phyloP scores from a whole-genome alignment of 2,888 invertebrate species.

The Hipparchia sbordonii region DNA sequence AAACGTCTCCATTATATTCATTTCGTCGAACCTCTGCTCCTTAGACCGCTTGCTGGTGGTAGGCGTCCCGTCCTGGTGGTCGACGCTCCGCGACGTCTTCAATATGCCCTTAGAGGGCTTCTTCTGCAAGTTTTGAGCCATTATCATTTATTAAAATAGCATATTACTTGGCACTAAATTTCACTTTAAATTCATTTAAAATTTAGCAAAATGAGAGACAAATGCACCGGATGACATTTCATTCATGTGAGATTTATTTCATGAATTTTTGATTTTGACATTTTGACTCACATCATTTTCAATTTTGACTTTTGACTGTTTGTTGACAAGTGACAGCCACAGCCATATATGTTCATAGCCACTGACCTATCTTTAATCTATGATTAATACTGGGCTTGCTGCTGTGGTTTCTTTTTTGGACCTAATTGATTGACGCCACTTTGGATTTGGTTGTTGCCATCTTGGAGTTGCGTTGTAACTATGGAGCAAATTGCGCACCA shows the following conservation, averaged over 20 bases:
- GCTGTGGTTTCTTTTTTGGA: too few species aligned
- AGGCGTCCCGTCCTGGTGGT: constrained; percentile 83
- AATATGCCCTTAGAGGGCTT: constrained; percentile 95
- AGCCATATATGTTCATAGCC: neutral
- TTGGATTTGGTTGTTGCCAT: too few species aligned
- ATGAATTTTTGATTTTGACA: constrained; percentile 1
- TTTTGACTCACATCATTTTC: too few species aligned
- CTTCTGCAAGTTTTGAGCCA: constrained; percentile 92
- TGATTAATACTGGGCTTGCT: too few species aligned
- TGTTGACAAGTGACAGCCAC: neutral
- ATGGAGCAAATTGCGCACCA: too few species aligned
- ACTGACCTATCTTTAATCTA: too few species aligned
- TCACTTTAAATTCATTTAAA: constrained; percentile 24
- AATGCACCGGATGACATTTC: constrained; percentile 26
- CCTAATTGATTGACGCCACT: too few species aligned
- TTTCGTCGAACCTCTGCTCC: constrained; percentile 97
- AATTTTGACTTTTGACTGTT: constrained; percentile 10
- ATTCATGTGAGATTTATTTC: neutral
- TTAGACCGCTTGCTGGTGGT: constrained; percentile 78
- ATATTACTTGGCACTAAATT: constrained; percentile 47
- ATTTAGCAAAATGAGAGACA: constrained; percentile 30
- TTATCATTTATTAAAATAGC: constrained; percentile 57
- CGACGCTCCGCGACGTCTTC: constrained; percentile 96
- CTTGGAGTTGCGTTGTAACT: too few species aligned
- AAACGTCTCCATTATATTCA: constrained; percentile 98